Evolutionary conservation across 2,113 vertebrate genomes (phyloP), one percentile per base, ranked within the genome.

Genomic region (Gavia stellata): DNA sequence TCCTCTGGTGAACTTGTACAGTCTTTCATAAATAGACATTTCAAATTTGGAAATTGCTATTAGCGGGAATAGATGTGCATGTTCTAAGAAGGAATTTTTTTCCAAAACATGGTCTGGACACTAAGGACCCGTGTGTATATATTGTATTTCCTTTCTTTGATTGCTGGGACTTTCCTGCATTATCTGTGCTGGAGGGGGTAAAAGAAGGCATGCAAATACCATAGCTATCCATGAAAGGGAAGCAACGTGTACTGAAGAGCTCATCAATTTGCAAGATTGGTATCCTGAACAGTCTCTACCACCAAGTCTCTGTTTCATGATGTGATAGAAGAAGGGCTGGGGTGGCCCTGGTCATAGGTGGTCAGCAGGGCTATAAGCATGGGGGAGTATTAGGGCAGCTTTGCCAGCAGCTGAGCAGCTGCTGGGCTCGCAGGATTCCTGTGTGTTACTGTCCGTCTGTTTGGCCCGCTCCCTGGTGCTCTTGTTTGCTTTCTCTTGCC

Each of bases 361-460:
- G 15, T 6, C 15, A 12, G 23, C n/a, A 79, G 66, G 52, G 29
- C 56, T 58, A 10, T 17, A 29, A 20, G 29, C 25, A 38, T 0
- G 0, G 29, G 19, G 28, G 6, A 28, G 5, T 33, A 16, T 31
- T 0, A 4, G 55, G 65, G 44, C 24, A 40, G 40, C 26, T 88
- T 63, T 82, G 66, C 42, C 44, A 71, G 74, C 49, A 62, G 33
- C 53, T 83, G 29, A 8, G 62, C 70, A 45, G 47, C 1, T 8
- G 13, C 31, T 33, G 53, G 49, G 34, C 49, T 82, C 0, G 2
- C 20, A 56, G 61, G 21, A 20, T 18, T 56, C 72, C 44, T 63
- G 29, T 0, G 0, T 1, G 1, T 70, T 34, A 1, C 36, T 50
- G 24, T 47, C 36, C 0, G 0, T 38, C 65, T 66, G 7, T n/a